Evolutionary conservation across 2,113 vertebrate genomes (phyloP).

Genomic region (Campylomormyrus numenius): DNA sequence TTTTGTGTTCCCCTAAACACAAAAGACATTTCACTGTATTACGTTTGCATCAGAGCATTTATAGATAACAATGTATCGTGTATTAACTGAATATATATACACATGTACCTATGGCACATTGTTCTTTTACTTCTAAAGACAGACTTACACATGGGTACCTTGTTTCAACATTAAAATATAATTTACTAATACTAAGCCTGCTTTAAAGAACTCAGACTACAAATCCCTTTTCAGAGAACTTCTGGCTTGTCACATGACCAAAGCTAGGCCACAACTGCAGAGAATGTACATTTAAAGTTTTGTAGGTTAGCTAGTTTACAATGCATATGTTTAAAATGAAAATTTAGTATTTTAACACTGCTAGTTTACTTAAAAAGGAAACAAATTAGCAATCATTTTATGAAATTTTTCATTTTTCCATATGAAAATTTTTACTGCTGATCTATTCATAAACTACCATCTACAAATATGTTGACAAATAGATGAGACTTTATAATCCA

Average conservation of each 20-base stretch:
- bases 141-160: neutral
- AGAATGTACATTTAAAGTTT: neutral
- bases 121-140: neutral
- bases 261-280: neutral
- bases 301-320: neutral
- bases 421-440: neutral
- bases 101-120: neutral
- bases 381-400: neutral
- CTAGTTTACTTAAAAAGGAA: neutral
- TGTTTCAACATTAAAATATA: neutral
- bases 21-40: neutral
- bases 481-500: neutral
- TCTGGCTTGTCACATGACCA: neutral
- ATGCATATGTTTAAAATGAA: neutral
- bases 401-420: neutral
- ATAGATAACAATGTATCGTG: neutral
- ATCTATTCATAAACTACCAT: neutral
- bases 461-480: neutral
- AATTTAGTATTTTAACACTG: neutral
- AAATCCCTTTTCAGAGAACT: neutral
- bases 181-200: neutral
- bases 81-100: neutral
- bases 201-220: neutral
- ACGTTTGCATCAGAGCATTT: neutral
- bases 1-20: constrained; percentile 3